Conservation (phyloP, 2,113 vertebrate species). For the Rhynchomys soricoides region DNA sequence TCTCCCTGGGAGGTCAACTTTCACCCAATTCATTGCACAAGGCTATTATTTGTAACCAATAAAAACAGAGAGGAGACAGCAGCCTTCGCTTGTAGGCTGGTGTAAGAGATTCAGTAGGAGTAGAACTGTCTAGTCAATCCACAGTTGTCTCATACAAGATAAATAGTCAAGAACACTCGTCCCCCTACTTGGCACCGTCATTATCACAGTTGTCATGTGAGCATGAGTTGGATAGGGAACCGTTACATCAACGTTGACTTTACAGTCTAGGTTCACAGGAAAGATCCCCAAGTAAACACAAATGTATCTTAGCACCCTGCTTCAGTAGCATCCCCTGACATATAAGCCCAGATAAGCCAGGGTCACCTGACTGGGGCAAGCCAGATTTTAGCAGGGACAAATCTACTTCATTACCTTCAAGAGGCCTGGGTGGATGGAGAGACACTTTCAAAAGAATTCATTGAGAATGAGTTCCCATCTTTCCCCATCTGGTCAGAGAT, state of each 20-base stretch:
- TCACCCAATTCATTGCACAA: background rate
- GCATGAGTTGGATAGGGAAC: background rate
- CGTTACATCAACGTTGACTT: background rate
- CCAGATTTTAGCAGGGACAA: background rate
- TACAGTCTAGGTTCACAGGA: background rate
- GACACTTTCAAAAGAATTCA: background rate
- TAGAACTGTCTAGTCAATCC: background rate
- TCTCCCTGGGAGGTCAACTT: background rate
- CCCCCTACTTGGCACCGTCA: background rate
- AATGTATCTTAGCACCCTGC: too few species aligned
- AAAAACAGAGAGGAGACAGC: background rate
- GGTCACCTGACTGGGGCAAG: slow-evolving; percentile 11
- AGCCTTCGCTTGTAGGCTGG: background rate
- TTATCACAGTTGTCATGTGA: background rate
- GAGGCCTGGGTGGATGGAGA: background rate
- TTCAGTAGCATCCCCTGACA: background rate
- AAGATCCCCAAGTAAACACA: background rate
- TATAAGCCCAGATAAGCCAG: slow-evolving; percentile 35
- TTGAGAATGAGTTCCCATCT: background rate
- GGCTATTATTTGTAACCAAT: background rate
- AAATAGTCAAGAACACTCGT: background rate
- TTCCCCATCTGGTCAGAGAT: background rate
- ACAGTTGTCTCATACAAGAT: background rate
- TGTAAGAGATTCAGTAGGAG: background rate
- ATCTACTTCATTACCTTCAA: background rate